Conservation (phyloP, 2,113 vertebrate species). For the Ceyx cyanopectus region DNA sequence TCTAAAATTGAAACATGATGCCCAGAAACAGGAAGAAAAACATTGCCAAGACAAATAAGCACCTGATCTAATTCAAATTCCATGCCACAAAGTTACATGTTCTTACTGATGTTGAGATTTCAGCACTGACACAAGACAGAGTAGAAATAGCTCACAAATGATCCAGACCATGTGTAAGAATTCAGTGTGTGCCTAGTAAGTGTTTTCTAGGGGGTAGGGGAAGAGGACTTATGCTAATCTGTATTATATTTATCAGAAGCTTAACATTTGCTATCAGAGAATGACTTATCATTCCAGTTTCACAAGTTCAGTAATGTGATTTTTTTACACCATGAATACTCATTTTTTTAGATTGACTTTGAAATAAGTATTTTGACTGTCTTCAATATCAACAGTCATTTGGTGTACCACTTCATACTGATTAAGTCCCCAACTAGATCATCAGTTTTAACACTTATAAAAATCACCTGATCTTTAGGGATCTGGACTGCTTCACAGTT, state of each 20-base stretch:
- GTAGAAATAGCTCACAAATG: not conserved
- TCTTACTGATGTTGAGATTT: constrained; percentile 16
- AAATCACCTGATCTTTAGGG: not conserved
- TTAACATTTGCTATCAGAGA: not conserved
- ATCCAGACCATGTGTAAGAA: not conserved
- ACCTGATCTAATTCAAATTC: constrained; percentile 41
- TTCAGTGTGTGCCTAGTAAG: not conserved
- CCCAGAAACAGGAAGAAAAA: not conserved
- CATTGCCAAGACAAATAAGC: constrained; percentile 31
- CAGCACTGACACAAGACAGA: not conserved
- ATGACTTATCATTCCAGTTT: not conserved
- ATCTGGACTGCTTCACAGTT: not conserved
- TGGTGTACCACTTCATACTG: not conserved
- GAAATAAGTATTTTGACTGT: not conserved
- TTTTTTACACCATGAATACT: not conserved
- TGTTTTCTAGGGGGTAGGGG: not conserved
- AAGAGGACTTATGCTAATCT: not conserved
- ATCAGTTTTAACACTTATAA: not conserved
- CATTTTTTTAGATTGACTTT: not conserved
- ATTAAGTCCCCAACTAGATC: not conserved
- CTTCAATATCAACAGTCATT: not conserved
- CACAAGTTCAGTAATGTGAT: not conserved
- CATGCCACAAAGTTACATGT: not conserved
- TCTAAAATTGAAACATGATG: not conserved
- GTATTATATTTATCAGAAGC: too few relatives aligned